Conservation (phyloP, 2,888 invertebrate genomes). For the Coelopa pilipes region DNA sequence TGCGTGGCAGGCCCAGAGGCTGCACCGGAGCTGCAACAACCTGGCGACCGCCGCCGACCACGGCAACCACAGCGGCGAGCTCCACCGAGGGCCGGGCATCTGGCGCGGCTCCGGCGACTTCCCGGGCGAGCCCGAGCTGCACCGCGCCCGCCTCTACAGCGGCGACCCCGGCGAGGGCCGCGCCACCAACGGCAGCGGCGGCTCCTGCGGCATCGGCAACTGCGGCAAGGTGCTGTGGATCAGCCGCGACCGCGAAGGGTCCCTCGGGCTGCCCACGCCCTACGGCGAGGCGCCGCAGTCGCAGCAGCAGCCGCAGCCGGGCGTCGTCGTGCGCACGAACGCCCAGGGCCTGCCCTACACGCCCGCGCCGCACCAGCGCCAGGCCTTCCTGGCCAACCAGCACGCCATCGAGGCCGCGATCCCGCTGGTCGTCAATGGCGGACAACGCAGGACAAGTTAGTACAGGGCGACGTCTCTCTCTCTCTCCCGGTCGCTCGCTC, state of each 20-base stretch:
- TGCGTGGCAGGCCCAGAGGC: slow-evolving; percentile 42
- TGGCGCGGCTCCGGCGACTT: slow-evolving; percentile 13
- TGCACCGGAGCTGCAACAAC: slow-evolving; percentile 58
- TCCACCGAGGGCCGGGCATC: slow-evolving; percentile 20
- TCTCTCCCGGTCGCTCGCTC: too few relatives aligned
- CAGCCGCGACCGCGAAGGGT: slow-evolving; percentile 50
- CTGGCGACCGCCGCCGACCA: slow-evolving; percentile 44
- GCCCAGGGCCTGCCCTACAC: slow-evolving; percentile 62
- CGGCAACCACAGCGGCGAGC: slow-evolving; percentile 35
- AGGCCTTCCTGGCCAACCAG: slow-evolving; percentile 62
- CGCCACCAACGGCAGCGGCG: slow-evolving; percentile 36
- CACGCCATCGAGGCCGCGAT: slow-evolving; percentile 69
- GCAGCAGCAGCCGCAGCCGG: slow-evolving; percentile 26
- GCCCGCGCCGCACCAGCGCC: slow-evolving; percentile 59
- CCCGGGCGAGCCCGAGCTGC: neutral
- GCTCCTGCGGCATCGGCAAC: slow-evolving; percentile 60
- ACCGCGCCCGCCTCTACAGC: neutral
- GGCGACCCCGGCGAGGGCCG: slow-evolving; percentile 27
- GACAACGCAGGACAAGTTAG: slow-evolving; percentile 76
- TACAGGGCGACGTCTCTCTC: slow-evolving; percentile 66
- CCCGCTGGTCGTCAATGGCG: slow-evolving; percentile 72
- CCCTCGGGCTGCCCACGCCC: slow-evolving; percentile 36
- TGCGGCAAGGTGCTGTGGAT: slow-evolving; percentile 65
- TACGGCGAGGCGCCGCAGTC: neutral
- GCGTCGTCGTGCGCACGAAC: slow-evolving; percentile 56